Evolutionary conservation across 1,140 invertebrate species (phyloP), one percentile per base, ranked within the genome.

Genomic region (Harpegnathos saltator): DNA sequence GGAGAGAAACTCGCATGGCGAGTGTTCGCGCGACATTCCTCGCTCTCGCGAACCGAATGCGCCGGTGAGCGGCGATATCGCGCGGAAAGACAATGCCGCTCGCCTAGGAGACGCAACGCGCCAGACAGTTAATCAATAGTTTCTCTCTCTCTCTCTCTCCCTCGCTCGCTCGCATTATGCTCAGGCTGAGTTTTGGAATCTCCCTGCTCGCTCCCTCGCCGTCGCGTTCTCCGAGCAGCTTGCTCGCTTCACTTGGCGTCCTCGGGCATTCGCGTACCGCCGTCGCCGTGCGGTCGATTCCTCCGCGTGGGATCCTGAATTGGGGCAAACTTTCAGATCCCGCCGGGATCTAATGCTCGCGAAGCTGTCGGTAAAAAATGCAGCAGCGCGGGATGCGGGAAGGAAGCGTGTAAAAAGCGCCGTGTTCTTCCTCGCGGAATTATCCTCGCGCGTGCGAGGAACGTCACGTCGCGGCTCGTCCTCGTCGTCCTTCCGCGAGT

Each of bases 121-220:
- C 66, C 61, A 82, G 91, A 92, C 91, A 91, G 90, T 89, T 92
- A 92, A 92, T 92, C 91, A 82, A 92, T 92, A 92, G 82, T 83
- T 89, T 81, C 82, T 89, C 74, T n/a, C n/a, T n/a, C n/a, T n/a
- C n/a, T n/a, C n/a, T n/a, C n/a, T n/a, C n/a, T n/a, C n/a, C n/a
- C n/a, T n/a, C n/a, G n/a, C n/a, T n/a, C n/a, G n/a, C n/a, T 78
- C 65, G 74, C 56, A 82, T 85, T 73, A 89, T 84, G 52, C 50
- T 52, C 52, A 33, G 78, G 62, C 63, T 72, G 68, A 78, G 83
- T 86, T 89, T 88, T 85, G 77, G 72, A 66, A 56, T 62, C n/a
- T n/a, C n/a, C n/a, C n/a, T n/a, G n/a, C n/a, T n/a, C n/a, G n/a
- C n/a, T n/a, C 44, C 61, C 15, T 48, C 73, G 63, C 52, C 73